Base-by-base conservation (phyloP, 2,888 invertebrate species). In the Cotesia congregata region DNA sequence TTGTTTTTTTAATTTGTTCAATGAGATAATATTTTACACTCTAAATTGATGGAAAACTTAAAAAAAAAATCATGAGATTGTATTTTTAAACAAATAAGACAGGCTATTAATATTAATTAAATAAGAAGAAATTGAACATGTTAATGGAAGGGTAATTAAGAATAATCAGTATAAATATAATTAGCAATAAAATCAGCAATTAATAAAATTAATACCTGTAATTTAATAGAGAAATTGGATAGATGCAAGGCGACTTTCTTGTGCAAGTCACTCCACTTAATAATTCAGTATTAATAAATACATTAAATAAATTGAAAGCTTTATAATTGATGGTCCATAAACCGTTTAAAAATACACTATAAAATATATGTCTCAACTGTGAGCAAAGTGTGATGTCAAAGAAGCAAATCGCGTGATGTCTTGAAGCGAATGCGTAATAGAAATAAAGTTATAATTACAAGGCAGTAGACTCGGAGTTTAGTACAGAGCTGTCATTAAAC, bases 371-470 rank as follows among this genome's bases (percentile, higher is more conserved):
- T 68, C 5, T 7, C 6, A 17, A 5, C 40, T 20, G 41, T 20
- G 30, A 30, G 68, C 17, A 41, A 20, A 61, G 68, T 38, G 39
- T 39, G 17, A 50, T 75, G 75, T 75, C 70, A 75, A 75, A 75
- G 75, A 70, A 75, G 41, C 62, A 62, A 69, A 75, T 75, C 70
- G 75, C 80, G 80, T 78, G 30, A 30, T 30, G 81, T 70, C 50
- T 80, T 72, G 81, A 81, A 84, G 83, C 83, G 74, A 78, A 78
- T 76, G 81, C 80, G 81, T 85, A 85, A 85, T 84, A 85, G 85
- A 85, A 50, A 84, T 81, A 82, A 82, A 84, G 82, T 80, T 83
- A 82, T 87, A 87, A 87, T 86, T 85, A 87, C 80, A 83, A 86
- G 85, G 84, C 85, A 50, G 50, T 82, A 78, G 78, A 80, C 78